Conservation (phyloP, 2,888 invertebrate genomes). For the Amiota mariae region DNA sequence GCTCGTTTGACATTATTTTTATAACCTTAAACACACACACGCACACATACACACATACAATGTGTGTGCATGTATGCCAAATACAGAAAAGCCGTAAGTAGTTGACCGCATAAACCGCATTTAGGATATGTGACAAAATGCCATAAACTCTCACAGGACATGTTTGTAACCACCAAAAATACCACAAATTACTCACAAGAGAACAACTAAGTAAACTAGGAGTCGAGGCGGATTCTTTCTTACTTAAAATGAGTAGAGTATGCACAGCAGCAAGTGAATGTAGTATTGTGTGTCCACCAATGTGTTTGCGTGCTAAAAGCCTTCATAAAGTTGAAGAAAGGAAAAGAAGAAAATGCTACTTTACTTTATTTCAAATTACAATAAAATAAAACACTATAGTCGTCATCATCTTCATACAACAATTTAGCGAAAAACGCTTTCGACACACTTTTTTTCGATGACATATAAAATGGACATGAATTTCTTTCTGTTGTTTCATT, state of each 20-base stretch:
- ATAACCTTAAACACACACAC: not conserved
- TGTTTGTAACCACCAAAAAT: not conserved
- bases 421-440: not conserved
- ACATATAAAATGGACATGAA: not conserved
- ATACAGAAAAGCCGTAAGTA: too few relatives aligned
- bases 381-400: too few relatives aligned
- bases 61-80: too few relatives aligned
- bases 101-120: not conserved
- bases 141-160: not conserved
- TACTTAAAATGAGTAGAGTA: not conserved
- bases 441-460: not conserved
- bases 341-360: too few relatives aligned
- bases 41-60: too few relatives aligned
- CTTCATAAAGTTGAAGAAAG: too few relatives aligned
- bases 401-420: too few relatives aligned
- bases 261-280: too few relatives aligned
- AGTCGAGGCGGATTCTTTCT: not conserved
- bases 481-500: not conserved
- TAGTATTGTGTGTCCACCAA: too few relatives aligned
- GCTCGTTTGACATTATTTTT: conserved; percentile 13
- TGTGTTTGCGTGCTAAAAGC: too few relatives aligned
- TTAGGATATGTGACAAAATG: not conserved
- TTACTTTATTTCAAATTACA: too few relatives aligned
- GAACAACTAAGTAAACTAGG: not conserved
- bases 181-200: not conserved